Percentiles rank a stretch among this genome's conserved stretches.
Evolutionary conservation across 2,888 invertebrate genomes (phyloP).

Genomic region (Maniola hyperantus): DNA sequence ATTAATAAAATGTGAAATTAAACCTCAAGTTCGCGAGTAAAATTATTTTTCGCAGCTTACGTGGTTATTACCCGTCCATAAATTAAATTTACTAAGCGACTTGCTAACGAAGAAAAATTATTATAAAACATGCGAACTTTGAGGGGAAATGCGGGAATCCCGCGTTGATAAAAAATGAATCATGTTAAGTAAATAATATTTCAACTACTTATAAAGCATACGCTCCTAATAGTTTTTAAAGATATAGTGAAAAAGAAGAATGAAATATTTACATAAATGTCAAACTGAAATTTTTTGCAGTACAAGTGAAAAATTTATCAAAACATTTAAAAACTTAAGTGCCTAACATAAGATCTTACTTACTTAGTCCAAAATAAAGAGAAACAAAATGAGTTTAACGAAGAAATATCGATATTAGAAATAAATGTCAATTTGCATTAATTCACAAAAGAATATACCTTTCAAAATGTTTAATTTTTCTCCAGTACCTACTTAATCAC

Average conservation of each 20-base stretch:
- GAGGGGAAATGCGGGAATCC: slow-evolving; percentile 38
- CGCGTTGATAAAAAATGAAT: slow-evolving; percentile 34
- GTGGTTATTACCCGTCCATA: slow-evolving; percentile 51
- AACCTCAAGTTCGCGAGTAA: slow-evolving; percentile 20
- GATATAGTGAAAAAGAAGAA: not conserved
- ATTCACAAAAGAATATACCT: no score
- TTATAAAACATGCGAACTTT: slow-evolving; percentile 55
- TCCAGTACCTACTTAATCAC: no score
- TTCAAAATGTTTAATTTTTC: no score
- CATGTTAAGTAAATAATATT: slow-evolving; percentile 15
- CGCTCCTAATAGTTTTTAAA: not conserved
- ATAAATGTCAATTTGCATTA: no score
- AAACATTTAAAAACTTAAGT: no score
- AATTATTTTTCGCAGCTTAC: slow-evolving; percentile 36
- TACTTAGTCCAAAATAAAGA: no score
- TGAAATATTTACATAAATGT: not conserved
- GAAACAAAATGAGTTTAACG: no score
- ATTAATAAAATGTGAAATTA: slow-evolving; percentile 12
- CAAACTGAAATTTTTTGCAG: not conserved
- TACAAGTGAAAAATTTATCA: no score
- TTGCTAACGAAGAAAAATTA: slow-evolving; percentile 60
- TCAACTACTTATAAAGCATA: not conserved
- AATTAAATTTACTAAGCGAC: slow-evolving; percentile 66
- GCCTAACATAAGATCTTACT: no score
- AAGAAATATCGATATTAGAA: no score